Conservation (phyloP, 2,888 invertebrate species). For the Pheosia gnoma region DNA sequence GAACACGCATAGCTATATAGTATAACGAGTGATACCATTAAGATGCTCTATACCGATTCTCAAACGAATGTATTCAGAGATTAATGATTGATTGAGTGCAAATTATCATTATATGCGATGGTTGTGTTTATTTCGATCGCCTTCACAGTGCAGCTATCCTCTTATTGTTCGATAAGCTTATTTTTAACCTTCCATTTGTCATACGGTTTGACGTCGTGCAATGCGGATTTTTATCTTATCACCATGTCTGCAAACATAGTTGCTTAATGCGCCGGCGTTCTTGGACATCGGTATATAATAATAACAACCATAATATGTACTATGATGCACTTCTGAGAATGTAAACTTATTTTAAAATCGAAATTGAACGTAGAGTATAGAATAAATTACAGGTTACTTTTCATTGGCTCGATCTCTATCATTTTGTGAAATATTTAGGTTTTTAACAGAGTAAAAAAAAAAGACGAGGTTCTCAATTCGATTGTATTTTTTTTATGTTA, state of each 20-base stretch:
- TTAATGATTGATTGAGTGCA: background rate
- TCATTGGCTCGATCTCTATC: no score
- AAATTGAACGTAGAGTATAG: no score
- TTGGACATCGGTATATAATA: background rate
- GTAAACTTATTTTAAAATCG: no score
- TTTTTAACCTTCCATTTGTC: slow-evolving; percentile 41
- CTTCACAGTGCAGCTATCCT: slow-evolving; percentile 6
- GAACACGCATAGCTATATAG: background rate
- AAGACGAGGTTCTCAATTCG: no score
- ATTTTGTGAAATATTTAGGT: no score
- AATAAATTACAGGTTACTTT: no score
- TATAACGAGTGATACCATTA: background rate
- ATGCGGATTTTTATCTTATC: slow-evolving; percentile 58
- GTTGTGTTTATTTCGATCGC: slow-evolving; percentile 10
- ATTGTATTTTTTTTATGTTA: no score
- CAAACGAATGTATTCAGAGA: background rate
- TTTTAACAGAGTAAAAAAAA: no score
- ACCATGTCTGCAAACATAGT: slow-evolving; percentile 30
- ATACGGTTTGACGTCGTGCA: slow-evolving; percentile 32
- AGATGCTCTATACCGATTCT: no score
- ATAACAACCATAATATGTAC: background rate
- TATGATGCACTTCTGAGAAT: background rate
- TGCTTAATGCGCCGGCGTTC: slow-evolving; percentile 24
- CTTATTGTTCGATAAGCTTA: slow-evolving; percentile 38
- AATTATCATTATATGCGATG: slow-evolving; percentile 10